A percentile compares a stretch with the other conserved stretches of the same genome.
Evolutionary conservation across 2,888 invertebrate species (phyloP).

Genomic region (Tetragonisca angustula): DNA sequence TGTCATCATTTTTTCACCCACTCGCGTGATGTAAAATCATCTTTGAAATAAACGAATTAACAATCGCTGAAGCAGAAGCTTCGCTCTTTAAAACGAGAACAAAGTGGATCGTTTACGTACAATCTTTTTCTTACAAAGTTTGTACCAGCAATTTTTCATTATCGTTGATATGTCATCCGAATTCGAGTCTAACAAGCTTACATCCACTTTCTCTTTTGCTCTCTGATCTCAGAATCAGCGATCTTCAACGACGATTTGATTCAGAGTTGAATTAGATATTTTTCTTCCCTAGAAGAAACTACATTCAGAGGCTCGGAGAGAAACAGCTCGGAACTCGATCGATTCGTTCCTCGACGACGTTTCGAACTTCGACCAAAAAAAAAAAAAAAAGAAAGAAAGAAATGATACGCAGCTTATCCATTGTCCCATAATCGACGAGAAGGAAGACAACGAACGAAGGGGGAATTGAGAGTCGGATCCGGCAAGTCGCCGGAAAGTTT

Average conservation of each 20-base stretch:
- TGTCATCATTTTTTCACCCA: too few relatives aligned
- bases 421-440: neutral
- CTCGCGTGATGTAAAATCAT: too few relatives aligned
- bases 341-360: neutral
- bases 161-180: too few relatives aligned
- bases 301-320: neutral
- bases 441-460: slow-evolving; percentile 1
- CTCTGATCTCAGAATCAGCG: neutral
- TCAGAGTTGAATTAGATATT: neutral
- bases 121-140: too few relatives aligned
- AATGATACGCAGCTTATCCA: slow-evolving; percentile 20
- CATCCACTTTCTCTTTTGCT: neutral
- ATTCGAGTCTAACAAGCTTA: neutral
- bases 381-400: too few relatives aligned
- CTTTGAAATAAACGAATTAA: too few relatives aligned
- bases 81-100: too few relatives aligned
- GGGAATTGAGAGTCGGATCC: slow-evolving; percentile 25
- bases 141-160: too few relatives aligned
- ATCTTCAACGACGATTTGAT: neutral
- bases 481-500: slow-evolving; percentile 38
- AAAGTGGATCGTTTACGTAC: too few relatives aligned
- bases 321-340: neutral
- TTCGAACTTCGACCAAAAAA: slow-evolving; percentile 7
- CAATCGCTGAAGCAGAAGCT: too few relatives aligned
- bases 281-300: neutral